A percentile compares a stretch with the other conserved stretches of the same genome.
phyloP scores from a whole-genome alignment of 2,113 vertebrate species.

The Eolophus roseicapilla region DNA sequence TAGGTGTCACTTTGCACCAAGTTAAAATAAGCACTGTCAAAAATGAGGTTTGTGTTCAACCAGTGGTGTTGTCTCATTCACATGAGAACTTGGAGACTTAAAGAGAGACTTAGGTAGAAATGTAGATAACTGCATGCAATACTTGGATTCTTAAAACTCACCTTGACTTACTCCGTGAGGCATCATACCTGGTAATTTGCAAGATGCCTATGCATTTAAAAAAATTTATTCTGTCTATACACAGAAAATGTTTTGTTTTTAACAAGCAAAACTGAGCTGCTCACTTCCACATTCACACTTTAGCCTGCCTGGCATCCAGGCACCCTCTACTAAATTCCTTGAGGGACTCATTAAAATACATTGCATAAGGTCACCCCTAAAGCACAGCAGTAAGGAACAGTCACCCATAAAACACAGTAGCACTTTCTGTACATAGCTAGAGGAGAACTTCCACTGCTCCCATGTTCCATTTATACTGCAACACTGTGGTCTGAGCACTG shows the following conservation, averaged over 20 bases:
- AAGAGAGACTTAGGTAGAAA: background rate
- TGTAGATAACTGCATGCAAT: background rate
- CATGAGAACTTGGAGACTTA: background rate
- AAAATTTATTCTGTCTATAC: background rate
- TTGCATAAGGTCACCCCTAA: background rate
- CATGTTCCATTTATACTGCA: background rate
- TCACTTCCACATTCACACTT: background rate
- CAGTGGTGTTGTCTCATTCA: background rate
- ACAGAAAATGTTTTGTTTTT: background rate
- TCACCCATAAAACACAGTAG: background rate
- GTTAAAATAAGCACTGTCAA: conserved; percentile 6
- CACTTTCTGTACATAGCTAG: background rate
- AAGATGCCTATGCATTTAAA: background rate
- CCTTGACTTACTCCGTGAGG: background rate
- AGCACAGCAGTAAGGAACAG: background rate
- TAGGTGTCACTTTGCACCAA: conserved; percentile 44
- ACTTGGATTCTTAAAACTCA: background rate
- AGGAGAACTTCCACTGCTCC: background rate
- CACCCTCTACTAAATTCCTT: background rate
- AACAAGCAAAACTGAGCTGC: background rate
- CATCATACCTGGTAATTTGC: background rate
- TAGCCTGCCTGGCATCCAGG: background rate
- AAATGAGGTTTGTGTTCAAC: background rate
- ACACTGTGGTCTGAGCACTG: background rate
- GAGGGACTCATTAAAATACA: background rate